Percentiles rank a stretch among this genome's conserved stretches.
Evolutionary conservation across 2,113 vertebrate genomes (phyloP).

Genomic region (Gadus chalcogrammus): DNA sequence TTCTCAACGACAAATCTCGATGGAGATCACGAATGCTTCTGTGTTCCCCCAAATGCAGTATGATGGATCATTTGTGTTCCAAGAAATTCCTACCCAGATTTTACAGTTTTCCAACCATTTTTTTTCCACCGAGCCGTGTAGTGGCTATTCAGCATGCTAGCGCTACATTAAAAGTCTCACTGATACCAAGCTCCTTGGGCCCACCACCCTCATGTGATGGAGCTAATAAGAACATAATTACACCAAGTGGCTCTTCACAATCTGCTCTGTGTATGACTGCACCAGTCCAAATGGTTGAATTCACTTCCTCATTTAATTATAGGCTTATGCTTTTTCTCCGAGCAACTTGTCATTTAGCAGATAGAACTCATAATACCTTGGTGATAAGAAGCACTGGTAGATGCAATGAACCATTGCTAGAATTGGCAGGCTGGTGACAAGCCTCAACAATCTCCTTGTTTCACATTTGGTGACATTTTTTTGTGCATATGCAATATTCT

Average conservation of each 20-base stretch:
- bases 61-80: slow-evolving; percentile 16
- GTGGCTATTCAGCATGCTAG: neutral
- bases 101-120: too few relatives aligned
- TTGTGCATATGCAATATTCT: too few relatives aligned
- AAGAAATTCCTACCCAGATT: too few relatives aligned
- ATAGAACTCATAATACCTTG: too few relatives aligned
- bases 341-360: neutral
- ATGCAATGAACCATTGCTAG: neutral
- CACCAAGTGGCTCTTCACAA: neutral
- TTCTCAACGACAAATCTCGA: neutral
- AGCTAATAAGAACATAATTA: slow-evolving; percentile 15
- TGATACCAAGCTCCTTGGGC: neutral
- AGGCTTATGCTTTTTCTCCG: neutral
- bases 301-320: slow-evolving; percentile 1
- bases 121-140: too few relatives aligned
- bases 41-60: neutral
- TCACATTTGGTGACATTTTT: too few relatives aligned
- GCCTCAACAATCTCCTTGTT: too few relatives aligned
- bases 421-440: too few relatives aligned
- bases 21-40: too few relatives aligned
- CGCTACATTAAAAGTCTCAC: neutral
- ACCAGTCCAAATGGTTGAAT: neutral
- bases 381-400: neutral
- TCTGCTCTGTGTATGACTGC: neutral
- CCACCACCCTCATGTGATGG: neutral